Conservation (phyloP, 2,888 invertebrate species). For the Rhopalosiphum nymphaeae region DNA sequence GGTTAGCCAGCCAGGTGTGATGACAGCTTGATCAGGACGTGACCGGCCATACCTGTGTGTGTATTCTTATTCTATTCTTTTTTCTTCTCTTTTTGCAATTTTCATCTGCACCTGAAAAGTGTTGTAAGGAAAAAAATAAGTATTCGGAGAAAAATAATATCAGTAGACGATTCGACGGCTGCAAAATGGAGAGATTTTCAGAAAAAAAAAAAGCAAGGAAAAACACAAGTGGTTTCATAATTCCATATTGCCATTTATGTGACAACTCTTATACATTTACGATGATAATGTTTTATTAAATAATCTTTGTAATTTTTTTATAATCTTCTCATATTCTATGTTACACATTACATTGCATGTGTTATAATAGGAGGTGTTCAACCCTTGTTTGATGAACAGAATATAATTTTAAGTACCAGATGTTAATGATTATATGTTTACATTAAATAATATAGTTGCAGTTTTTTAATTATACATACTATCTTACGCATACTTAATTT, state of each 20-base stretch:
- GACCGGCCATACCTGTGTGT: constrained; percentile 51
- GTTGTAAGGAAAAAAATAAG: constrained; percentile 1
- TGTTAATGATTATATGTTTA: not conserved
- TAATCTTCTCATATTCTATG: not conserved
- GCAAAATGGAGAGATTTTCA: constrained; percentile 5
- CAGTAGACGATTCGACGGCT: constrained; percentile 36
- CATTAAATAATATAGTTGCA: not conserved
- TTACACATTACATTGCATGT: not conserved
- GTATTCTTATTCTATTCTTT: constrained; percentile 9
- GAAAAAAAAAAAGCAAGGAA: constrained; percentile 5
- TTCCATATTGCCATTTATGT: constrained; percentile 35
- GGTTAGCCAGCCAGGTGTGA: constrained; percentile 54
- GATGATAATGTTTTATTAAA: constrained; percentile 20
- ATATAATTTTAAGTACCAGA: constrained; percentile 10
- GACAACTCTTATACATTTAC: constrained; percentile 23
- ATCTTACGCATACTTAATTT: not conserved
- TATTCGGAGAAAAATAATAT: constrained; percentile 42
- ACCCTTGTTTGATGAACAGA: not conserved
- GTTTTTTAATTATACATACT: not conserved
- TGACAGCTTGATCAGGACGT: constrained; percentile 53
- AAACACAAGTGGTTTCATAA: constrained; percentile 49
- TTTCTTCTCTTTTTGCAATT: constrained; percentile 16
- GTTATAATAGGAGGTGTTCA: constrained; percentile 7
- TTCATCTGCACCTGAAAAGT: constrained; percentile 54
- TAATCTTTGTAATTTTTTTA: constrained; percentile 31